Base-by-base conservation (phyloP, 2,113 vertebrate genomes). In the Alligator mississippiensis region DNA sequence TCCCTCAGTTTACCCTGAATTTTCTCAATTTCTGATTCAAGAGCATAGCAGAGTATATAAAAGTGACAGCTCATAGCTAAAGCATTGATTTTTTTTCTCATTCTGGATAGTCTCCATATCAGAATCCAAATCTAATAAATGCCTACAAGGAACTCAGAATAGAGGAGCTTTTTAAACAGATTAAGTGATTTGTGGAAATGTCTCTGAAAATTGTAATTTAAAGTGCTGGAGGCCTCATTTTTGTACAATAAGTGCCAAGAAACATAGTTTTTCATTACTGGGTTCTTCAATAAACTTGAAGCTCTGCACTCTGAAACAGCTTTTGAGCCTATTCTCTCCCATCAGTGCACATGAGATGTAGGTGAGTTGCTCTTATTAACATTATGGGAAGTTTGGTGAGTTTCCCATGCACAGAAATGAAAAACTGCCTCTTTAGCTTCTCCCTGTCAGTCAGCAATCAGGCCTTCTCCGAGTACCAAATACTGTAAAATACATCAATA, bases 201-300 rank as follows among this genome's bases (percentile, higher is more conserved):
- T 59, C 60, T 60, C 66, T 22, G 60, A 28, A 84, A 87, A 80
- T 10, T 62, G 5, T 30, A 85, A 77, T 89, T 93, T 80, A 77
- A 88, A 90, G 57, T 82, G 34, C 22, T 54, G 3, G 9, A 82
- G 5, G 8, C 57, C 34, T 83, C 19, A 47, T 38, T 82, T 92
- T 89, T 80, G 9, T 38, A 72, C 18, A 91, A 72, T 75, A 78
- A 60, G 77, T 63, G 58, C 17, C 19, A 62, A 62, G 22, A 95
- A 47, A 25, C 27, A 55, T 0, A 78, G 22, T 18, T 87, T 72
- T 93, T 86, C 78, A 78, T 90, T 84, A 87, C 14, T 5, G 3
- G 2, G 24, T 80, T 92, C 58, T 93, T 97, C 55, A 82, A 77
- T 86, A 95, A 77, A 63, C 38, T 28, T 80, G 10, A 76, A 24